phyloP scores from a whole-genome alignment of 1,140 invertebrate genomes.

The Mactra quadrangularis region DNA sequence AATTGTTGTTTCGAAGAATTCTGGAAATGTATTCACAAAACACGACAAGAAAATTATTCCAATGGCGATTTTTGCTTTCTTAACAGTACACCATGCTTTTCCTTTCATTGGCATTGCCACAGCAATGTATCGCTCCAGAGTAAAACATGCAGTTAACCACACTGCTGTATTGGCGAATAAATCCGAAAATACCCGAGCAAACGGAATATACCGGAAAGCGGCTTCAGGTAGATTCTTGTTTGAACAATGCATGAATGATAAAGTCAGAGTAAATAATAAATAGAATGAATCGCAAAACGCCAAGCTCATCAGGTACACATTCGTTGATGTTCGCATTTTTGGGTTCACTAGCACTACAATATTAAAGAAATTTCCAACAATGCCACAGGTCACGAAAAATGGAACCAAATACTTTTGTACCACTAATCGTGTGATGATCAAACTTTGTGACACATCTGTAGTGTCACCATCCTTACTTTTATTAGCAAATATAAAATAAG shows the following conservation, averaged over 20 bases:
- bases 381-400: conserved; percentile 83
- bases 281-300: conserved; percentile 90
- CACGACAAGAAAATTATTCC: conserved; percentile 63
- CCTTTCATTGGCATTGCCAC: conserved; percentile 91
- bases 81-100: conserved; percentile 88
- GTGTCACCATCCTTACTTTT: background rate
- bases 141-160: conserved; percentile 91
- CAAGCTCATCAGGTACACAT: conserved; percentile 89
- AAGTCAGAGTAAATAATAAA: conserved; percentile 85
- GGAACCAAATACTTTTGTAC: conserved; percentile 75
- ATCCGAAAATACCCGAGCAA: conserved; percentile 87
- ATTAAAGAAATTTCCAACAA: conserved; percentile 76
- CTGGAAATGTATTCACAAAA: conserved; percentile 73
- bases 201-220: conserved; percentile 83
- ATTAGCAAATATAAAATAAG: background rate
- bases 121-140: conserved; percentile 90
- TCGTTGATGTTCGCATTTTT: conserved; percentile 90
- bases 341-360: conserved; percentile 86
- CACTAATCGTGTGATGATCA: conserved; percentile 70
- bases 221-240: conserved; percentile 50
- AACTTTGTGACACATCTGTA: conserved; percentile 8
- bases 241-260: conserved; percentile 73
- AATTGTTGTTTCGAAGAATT: conserved; percentile 75
- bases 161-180: conserved; percentile 88
- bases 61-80: conserved; percentile 72